Base-by-base conservation (phyloP, 2,113 vertebrate species). In the Donacobius atricapilla region DNA sequence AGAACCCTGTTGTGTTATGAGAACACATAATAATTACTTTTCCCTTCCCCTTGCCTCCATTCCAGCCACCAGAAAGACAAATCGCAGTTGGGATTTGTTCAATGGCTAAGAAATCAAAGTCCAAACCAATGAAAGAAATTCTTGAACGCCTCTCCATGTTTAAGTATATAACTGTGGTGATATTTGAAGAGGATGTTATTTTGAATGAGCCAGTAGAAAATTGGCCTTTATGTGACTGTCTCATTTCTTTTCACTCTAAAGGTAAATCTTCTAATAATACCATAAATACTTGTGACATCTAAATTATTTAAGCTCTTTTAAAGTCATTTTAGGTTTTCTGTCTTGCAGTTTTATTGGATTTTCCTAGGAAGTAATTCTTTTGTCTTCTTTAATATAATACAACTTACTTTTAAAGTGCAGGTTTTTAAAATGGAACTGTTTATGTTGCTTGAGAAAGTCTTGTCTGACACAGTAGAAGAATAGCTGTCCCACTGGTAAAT, bases 181-280 rank as follows among this genome's bases (percentile, higher is more conserved):
- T 98, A 81, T 98, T 99, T 97, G 98, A 99, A 97, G 99, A 99
- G 68, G 98, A 99, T 73, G 97, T 98, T 45, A 98, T 99, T 96
- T 97, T 99, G 94, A 99, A 98, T 20, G 98, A 99, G 89, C 98
- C 98, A 25, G 99, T 99, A 84, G 98, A 99, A 92, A 98, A 99
- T 48, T 99, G 99, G 99, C 99, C 99, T 33, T 97, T 98, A 83
- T 99, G 99, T 76, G 98, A 99, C 94, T 99, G 98, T 96, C 99
- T 99, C 92, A 99, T 99, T 97, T 99, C 99, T 96, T 99, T 99
- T 94, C 99, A 99, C 97, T 99, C 99, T 92, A 99, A 98, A 99
- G 99, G 99, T 99, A 97, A 92, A 53, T 93, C 5, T 54, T 85
- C 14, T 95, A 57, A 35, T 73, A 51, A 61, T 65, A 27, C 13